Percentiles rank a stretch among this genome's conserved stretches.
phyloP scores from a whole-genome alignment of 2,113 vertebrate species.

The Theropithecus gelada region DNA sequence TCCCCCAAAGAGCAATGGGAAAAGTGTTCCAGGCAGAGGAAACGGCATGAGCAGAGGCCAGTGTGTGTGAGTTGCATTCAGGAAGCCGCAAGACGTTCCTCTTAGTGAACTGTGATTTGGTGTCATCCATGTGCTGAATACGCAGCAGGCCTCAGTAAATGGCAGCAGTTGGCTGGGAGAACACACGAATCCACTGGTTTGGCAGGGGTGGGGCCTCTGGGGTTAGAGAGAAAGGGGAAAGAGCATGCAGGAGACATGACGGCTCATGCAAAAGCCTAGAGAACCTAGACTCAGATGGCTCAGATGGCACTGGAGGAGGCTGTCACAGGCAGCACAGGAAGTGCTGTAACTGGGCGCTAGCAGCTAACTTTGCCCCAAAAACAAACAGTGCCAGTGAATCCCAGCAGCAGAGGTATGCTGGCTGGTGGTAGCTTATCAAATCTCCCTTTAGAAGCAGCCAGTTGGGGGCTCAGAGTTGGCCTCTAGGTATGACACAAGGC shows the following conservation, averaged over 20 bases:
- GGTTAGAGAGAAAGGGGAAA: not conserved
- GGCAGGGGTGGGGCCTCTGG: not conserved
- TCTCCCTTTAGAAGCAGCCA: not conserved
- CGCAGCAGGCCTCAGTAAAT: not conserved
- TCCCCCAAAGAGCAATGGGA: not conserved
- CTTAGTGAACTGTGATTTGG: not conserved
- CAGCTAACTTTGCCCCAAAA: not conserved
- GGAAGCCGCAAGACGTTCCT: not conserved
- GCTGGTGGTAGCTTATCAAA: not conserved
- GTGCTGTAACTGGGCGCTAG: fast-evolving
- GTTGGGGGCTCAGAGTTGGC: not conserved
- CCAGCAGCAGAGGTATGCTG: not conserved
- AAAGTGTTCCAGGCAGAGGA: not conserved
- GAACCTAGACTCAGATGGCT: fast-evolving
- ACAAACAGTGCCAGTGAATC: not conserved
- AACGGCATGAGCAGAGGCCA: not conserved
- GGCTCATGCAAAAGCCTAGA: not conserved
- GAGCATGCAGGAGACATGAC: not conserved
- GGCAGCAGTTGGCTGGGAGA: too few species aligned
- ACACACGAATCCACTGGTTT: too few species aligned
- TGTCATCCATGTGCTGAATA: fast-evolving
- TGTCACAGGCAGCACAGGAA: fast-evolving
- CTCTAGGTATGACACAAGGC: not conserved
- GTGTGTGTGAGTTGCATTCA: fast-evolving
- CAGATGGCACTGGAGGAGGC: fast-evolving